Evolutionary conservation across 2,888 invertebrate species (phyloP).

Genomic region (Tortricodes alternella): DNA sequence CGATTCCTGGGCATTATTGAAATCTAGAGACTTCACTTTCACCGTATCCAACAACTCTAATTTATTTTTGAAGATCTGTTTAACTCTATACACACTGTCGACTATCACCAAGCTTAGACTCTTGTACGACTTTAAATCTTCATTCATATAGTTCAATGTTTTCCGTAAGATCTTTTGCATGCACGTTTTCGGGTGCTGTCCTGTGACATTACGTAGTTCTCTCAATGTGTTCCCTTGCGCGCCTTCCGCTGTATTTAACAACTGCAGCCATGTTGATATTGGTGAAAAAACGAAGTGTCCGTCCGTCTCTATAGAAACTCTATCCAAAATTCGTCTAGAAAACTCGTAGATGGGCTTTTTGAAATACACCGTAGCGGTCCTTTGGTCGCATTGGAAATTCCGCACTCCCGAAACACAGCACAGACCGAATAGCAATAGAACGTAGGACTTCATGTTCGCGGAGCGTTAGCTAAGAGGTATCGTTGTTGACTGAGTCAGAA

Average conservation of each 20-base stretch:
- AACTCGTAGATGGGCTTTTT: conserved; percentile 59
- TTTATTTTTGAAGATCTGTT: conserved; percentile 45
- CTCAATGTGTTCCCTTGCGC: conserved; percentile 48
- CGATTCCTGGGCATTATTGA: conserved; percentile 44
- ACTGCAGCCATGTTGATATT: conserved; percentile 60
- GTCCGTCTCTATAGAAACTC: conserved; percentile 50
- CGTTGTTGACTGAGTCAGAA: conserved; percentile 13
- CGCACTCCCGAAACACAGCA: conserved; percentile 32
- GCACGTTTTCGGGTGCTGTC: conserved; percentile 50
- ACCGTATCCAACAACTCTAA: conserved; percentile 46
- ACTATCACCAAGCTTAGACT: conserved; percentile 52
- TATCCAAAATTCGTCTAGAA: conserved; percentile 54
- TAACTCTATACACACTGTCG: conserved; percentile 51
- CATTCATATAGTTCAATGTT: conserved; percentile 47
- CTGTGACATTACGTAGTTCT: conserved; percentile 58
- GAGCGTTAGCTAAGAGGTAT: not conserved
- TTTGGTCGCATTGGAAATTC: conserved; percentile 45
- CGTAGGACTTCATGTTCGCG: conserved; percentile 9
- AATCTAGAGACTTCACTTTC: conserved; percentile 50
- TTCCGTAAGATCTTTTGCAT: conserved; percentile 49
- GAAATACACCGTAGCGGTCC: conserved; percentile 43
- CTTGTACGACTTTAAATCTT: conserved; percentile 38
- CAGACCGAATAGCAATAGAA: conserved; percentile 37
- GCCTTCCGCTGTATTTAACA: conserved; percentile 58
- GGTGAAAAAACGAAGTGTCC: conserved; percentile 67